Evolutionary conservation across 1,140 invertebrate species (phyloP), one percentile per base, ranked within the genome.

Genomic region (Drosophila funebris): DNA sequence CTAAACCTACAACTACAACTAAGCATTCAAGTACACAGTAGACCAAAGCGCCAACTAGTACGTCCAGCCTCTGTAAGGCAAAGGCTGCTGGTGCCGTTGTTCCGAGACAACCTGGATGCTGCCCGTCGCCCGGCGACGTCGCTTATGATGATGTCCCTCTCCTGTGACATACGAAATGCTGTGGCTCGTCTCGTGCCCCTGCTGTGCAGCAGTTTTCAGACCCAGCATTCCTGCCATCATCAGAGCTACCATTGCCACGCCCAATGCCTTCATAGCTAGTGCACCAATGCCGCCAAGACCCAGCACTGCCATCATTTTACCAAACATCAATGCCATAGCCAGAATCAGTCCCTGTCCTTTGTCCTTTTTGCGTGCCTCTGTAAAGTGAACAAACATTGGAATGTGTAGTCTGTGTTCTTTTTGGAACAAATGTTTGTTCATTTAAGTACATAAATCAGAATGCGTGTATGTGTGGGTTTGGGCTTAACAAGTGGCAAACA

Each of bases 171-270:
- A 95, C 31, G 95, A 94, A n/a, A 96, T 95, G 70, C 95, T 95
- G 77, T 95, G 95, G 43, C 94, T 91, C 7, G 92, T 93, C 22
- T 95, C 94, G 22, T 94, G 92, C 16, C 93, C 93, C n/a, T 92
- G 92, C 13, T 94, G 93, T 0, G 94, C 90, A 11, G 96, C 90
- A 48, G 96, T 95, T 92, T 96, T 96, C 4, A 95, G 92, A 5
- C 95, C 95, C 1, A 96, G 93, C 33, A 96, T 94, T 4, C 94
- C 92, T 14, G 95, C 95, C 44, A 96, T 92, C 94, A 96, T 94
- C 18, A 96, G 87, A 1, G 96, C 96, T 48, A 96, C 78, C 4
- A 95, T 94, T 24, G 95, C 95, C 14, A 94, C 93, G 44, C 93
- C 93, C 46, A 94, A 75, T 5, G 94, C 94, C 92, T 96, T 96